A percentile compares a stretch with the other conserved stretches of the same genome.
Conservation (phyloP, 2,113 vertebrate genomes). For the Turnix velox region DNA sequence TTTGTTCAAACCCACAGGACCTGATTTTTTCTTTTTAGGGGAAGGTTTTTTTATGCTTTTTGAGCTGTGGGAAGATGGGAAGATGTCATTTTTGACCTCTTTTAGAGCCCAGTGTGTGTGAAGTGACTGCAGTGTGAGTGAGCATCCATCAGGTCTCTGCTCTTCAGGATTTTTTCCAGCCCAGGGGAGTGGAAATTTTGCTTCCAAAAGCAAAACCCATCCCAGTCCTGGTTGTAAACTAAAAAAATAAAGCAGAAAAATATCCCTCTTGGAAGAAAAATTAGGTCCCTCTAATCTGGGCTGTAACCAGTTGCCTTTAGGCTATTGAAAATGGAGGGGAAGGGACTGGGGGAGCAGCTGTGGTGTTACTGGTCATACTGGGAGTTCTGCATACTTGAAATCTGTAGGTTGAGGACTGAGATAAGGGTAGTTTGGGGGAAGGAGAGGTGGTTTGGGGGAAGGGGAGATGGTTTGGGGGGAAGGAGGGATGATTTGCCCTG, state of each 20-base stretch:
- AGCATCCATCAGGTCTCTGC: accelerated
- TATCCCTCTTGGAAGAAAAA: neutral
- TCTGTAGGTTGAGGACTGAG: neutral
- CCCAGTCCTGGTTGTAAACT: neutral
- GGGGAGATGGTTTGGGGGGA: neutral
- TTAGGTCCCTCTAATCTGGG: neutral
- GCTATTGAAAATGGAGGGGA: neutral
- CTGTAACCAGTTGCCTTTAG: neutral
- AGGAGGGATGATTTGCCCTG: neutral
- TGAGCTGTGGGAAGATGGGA: neutral
- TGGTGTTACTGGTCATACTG: neutral
- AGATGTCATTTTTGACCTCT: neutral
- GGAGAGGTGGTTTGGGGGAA: neutral
- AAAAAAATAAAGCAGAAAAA: neutral
- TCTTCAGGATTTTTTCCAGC: neutral
- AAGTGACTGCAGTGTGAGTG: neutral
- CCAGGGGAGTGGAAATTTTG: neutral
- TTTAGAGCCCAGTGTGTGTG: neutral
- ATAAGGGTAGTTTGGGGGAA: neutral
- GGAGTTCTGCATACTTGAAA: neutral
- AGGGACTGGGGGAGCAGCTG: neutral
- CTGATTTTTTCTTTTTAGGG: too few species aligned
- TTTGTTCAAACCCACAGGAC: too few species aligned
- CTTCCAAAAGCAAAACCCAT: neutral
- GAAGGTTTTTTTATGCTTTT: neutral